Percentiles rank a stretch among this genome's conserved stretches.
Evolutionary conservation across 2,113 vertebrate genomes (phyloP).

Genomic region (Rhabdomys dilectus): DNA sequence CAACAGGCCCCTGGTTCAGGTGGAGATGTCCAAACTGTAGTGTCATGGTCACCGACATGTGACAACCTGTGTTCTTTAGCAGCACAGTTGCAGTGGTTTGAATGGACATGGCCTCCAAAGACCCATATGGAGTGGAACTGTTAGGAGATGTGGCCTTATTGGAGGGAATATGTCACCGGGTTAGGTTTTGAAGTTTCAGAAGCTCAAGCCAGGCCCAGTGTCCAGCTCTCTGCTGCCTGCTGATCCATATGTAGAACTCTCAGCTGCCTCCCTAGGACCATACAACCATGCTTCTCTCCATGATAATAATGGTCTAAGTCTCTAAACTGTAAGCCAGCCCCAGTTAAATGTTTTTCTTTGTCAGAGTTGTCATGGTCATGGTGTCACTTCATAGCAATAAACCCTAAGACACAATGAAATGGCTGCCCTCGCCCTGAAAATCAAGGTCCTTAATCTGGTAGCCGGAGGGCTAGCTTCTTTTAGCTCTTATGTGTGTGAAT

Average conservation of each 20-base stretch:
- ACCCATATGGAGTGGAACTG: too few relatives aligned
- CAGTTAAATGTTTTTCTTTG: not conserved
- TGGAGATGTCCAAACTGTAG: not conserved
- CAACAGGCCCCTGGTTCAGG: too few relatives aligned
- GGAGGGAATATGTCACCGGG: not conserved
- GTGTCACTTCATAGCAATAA: not conserved
- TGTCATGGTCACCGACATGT: not conserved
- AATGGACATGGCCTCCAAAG: not conserved
- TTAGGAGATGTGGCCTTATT: not conserved
- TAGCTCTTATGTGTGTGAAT: not conserved
- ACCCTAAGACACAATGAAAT: not conserved
- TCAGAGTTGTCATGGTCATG: not conserved
- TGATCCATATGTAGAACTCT: not conserved
- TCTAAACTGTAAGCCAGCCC: not conserved
- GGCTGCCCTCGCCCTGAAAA: not conserved
- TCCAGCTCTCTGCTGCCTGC: not conserved
- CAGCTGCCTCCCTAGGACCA: not conserved
- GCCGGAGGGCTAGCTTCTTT: not conserved
- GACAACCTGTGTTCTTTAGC: not conserved
- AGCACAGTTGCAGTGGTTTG: accelerated
- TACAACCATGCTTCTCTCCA: not conserved
- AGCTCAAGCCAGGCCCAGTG: not conserved
- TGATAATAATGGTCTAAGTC: not conserved
- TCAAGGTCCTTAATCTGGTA: accelerated
- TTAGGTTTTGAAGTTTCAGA: not conserved